Evolutionary conservation across 2,888 invertebrate genomes (phyloP).

Genomic region (Hirudinaria manillensis): DNA sequence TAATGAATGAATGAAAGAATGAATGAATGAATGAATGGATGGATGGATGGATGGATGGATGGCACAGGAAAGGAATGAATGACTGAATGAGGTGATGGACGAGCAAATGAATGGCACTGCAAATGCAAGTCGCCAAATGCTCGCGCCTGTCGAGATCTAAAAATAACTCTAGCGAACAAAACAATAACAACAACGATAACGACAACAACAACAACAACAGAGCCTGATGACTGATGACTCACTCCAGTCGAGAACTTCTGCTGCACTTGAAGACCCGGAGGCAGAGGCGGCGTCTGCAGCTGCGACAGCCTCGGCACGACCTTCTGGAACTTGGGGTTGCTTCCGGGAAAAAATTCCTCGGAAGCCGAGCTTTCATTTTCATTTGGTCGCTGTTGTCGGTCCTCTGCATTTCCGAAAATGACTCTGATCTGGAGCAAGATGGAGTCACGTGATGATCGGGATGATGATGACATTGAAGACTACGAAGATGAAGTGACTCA

Average conservation of each 20-base stretch:
- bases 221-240: background rate
- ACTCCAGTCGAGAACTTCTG: constrained; percentile 24
- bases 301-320: background rate
- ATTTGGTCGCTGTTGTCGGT: too few species aligned
- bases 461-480: background rate
- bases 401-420: background rate
- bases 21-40: background rate
- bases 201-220: background rate
- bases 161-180: background rate
- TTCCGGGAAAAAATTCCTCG: too few species aligned
- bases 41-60: background rate
- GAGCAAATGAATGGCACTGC: background rate
- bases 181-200: background rate
- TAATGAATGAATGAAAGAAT: too few species aligned
- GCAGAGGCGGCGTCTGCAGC: background rate
- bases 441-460: background rate
- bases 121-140: too few species aligned
- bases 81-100: background rate
- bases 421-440: background rate
- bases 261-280: background rate
- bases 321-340: background rate
- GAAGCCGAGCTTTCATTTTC: too few species aligned
- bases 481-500: background rate
- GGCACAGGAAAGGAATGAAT: too few species aligned
- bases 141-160: background rate